phyloP scores from a whole-genome alignment of 2,888 invertebrate genomes.

The Eupithecia vulgata region DNA sequence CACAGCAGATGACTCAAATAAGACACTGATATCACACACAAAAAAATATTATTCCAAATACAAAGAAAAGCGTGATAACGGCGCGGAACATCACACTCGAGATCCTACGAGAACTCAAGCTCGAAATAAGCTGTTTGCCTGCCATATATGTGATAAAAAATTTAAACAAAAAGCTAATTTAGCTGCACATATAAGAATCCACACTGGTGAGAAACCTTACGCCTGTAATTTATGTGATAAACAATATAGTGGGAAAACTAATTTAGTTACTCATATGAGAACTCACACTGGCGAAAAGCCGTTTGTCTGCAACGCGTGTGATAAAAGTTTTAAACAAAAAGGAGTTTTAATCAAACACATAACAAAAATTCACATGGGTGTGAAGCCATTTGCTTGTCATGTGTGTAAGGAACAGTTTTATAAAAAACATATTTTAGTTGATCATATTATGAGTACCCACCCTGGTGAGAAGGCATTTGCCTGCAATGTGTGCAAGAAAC shows the following conservation, averaged over 20 bases:
- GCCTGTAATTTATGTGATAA: background rate
- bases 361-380: background rate
- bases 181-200: background rate
- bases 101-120: background rate
- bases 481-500: conserved; percentile 3
- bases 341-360: background rate
- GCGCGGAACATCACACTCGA: background rate
- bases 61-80: background rate
- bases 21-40: background rate
- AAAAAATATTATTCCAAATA: background rate
- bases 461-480: conserved; percentile 2
- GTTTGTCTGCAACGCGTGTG: background rate
- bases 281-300: background rate
- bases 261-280: background rate
- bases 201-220: conserved; percentile 6
- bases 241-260: background rate
- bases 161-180: background rate
- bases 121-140: background rate
- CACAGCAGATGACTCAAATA: background rate
- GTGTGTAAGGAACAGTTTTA: background rate
- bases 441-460: background rate
- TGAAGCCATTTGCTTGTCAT: background rate
- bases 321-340: background rate
- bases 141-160: background rate
- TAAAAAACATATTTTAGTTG: background rate